A percentile compares a stretch with the other conserved stretches of the same genome.
Conservation (phyloP, 2,888 invertebrate genomes). For the Agrochola litura region DNA sequence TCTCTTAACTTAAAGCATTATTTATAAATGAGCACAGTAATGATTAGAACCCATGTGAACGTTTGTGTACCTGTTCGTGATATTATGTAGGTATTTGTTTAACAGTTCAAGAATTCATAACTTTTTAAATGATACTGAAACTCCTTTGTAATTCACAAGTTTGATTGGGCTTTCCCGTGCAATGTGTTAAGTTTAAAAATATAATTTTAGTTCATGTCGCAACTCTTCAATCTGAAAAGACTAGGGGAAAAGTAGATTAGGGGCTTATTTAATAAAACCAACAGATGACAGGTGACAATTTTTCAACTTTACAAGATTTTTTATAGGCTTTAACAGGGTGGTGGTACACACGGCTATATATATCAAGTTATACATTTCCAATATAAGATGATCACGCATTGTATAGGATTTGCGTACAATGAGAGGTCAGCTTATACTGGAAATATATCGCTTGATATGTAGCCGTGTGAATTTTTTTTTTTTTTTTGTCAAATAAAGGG, state of each 20-base stretch:
- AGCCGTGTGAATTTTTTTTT: background rate
- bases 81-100: background rate
- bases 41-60: background rate
- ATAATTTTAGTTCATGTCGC: too few species aligned
- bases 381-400: too few species aligned
- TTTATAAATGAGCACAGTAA: background rate
- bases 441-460: too few species aligned
- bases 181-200: background rate
- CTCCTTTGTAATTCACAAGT: too few species aligned
- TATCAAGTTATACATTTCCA: too few species aligned
- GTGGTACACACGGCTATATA: too few species aligned
- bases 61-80: background rate
- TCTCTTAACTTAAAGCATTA: background rate
- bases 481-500: background rate
- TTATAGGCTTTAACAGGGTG: background rate
- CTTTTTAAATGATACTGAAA: background rate
- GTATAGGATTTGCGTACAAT: too few species aligned
- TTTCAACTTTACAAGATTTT: background rate
- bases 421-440: too few species aligned
- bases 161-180: background rate
- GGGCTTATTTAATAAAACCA: too few species aligned
- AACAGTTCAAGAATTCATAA: background rate
- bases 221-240: too few species aligned
- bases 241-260: too few species aligned
- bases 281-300: background rate